phyloP scores from a whole-genome alignment of 2,113 vertebrate genomes.

The Heptranchias perlo region DNA sequence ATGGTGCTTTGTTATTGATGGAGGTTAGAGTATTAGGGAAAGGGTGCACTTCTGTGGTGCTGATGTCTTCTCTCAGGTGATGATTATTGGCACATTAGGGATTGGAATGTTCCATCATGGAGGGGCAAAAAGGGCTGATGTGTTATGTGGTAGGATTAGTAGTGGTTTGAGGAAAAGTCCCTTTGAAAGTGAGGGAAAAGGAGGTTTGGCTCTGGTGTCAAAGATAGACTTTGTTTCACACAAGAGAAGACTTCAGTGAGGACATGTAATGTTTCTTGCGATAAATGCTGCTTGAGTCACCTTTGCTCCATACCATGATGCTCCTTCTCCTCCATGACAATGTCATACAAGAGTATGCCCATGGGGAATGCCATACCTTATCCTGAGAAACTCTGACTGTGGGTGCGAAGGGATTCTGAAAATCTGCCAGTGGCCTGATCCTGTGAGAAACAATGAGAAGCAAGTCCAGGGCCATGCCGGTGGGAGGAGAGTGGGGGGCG shows the following conservation, averaged over 20 bases:
- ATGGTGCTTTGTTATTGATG: not conserved
- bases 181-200: not conserved
- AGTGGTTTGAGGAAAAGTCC: not conserved
- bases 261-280: not conserved
- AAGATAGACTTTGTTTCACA: not conserved
- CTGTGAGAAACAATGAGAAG: too few relatives aligned
- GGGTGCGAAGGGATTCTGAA: too few relatives aligned
- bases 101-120: too few relatives aligned
- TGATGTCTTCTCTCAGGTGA: not conserved
- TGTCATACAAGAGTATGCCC: not conserved
- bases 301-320: not conserved
- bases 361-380: too few relatives aligned
- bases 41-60: not conserved
- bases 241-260: not conserved
- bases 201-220: not conserved
- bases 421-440: too few relatives aligned
- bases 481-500: too few relatives aligned
- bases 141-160: not conserved
- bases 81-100: too few relatives aligned
- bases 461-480: too few relatives aligned
- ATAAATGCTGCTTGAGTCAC: not conserved
- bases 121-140: not conserved
- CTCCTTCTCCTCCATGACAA: not conserved
- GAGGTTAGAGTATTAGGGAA: not conserved
- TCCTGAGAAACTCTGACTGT: too few relatives aligned